These are phyloP conservation scores for Galaxias olidus DNA, from an alignment of 2,797 vertebrate genomes.

Conservation along the genomic window DNA sequence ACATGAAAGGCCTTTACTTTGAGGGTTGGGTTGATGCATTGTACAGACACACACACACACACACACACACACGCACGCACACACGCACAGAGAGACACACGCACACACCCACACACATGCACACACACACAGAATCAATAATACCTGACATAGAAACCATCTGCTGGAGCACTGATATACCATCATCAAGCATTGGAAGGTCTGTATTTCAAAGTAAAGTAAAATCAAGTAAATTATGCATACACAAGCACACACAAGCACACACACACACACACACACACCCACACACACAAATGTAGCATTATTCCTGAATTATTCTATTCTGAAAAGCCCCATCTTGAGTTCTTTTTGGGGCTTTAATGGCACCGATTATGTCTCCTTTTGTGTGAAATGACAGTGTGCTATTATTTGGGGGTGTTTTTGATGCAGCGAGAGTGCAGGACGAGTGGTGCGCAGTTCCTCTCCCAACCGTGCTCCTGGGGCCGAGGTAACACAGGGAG, in stretches of 20 bases:
- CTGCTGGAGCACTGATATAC: too few species aligned
- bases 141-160: too few species aligned
- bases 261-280: constrained; percentile 1
- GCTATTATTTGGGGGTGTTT: constrained; percentile 9
- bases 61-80: too few species aligned
- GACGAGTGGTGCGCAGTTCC: constrained; percentile 12
- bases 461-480: constrained; percentile 22
- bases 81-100: too few species aligned
- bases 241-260: not conserved
- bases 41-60: not conserved
- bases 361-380: constrained; percentile 6
- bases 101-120: too few species aligned
- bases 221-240: not conserved
- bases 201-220: not conserved
- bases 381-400: not conserved
- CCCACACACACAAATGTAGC: constrained; percentile 16
- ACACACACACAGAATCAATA: too few species aligned
- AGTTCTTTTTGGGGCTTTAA: constrained; percentile 2
- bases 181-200: not conserved
- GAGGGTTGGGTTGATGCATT: too few species aligned
- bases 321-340: not conserved
- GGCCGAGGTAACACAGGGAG: constrained; percentile 15
- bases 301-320: constrained; percentile 2
- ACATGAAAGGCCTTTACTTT: too few species aligned
- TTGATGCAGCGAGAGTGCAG: constrained; percentile 27